Conservation (phyloP, 2,113 vertebrate species). For the Epinephelus lanceolatus region DNA sequence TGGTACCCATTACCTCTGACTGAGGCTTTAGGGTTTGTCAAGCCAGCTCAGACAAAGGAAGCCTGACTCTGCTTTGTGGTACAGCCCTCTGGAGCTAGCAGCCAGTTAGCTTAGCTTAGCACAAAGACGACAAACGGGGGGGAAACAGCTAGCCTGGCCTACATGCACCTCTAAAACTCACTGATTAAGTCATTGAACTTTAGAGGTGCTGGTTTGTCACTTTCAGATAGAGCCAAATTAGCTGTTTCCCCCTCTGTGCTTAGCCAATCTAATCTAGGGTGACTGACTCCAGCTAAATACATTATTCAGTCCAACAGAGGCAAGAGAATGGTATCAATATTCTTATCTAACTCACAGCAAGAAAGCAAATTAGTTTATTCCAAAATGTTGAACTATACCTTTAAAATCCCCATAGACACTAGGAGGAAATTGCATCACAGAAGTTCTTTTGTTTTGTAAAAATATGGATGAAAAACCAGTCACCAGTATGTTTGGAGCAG, state of each 20-base stretch:
- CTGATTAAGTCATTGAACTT: neutral
- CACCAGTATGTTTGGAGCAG: neutral
- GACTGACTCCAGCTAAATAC: neutral
- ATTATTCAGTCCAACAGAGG: neutral
- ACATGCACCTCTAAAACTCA: neutral
- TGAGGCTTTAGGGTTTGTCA: too few species aligned
- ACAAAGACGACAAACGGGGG: neutral
- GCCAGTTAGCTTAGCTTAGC: slow-evolving; percentile 1
- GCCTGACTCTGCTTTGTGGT: too few species aligned
- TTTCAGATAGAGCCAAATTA: neutral
- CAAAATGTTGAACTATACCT: neutral
- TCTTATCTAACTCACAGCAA: neutral
- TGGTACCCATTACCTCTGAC: too few species aligned
- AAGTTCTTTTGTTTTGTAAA: neutral
- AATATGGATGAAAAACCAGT: too few species aligned
- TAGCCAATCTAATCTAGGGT: neutral
- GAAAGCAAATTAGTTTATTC: neutral
- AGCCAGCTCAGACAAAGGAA: too few species aligned
- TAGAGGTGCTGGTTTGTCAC: neutral
- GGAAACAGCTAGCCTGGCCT: neutral
- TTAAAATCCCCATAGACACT: neutral
- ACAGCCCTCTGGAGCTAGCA: too few species aligned
- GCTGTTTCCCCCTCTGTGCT: neutral
- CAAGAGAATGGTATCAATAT: neutral
- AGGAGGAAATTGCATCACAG: neutral